These are phyloP conservation scores for Scomber colias DNA, from an alignment of 2,113 vertebrate genomes.

Conservation along the genomic window DNA sequence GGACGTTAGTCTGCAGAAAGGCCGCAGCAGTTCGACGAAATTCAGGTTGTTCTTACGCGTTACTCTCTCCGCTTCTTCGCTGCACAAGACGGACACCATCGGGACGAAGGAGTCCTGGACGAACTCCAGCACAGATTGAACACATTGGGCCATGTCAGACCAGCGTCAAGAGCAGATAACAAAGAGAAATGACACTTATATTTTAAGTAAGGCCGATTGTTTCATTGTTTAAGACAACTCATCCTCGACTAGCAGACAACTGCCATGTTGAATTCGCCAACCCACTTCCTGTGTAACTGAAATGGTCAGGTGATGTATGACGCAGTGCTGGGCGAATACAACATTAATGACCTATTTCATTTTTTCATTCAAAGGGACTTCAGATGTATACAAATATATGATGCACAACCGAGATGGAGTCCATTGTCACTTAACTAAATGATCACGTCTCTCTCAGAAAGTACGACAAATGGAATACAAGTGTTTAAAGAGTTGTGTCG, in stretches of 20 bases:
- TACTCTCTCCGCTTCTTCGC: constrained; percentile 93
- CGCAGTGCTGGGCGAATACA: not conserved
- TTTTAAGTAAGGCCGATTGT: constrained; percentile 7
- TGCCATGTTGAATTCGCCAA: constrained; percentile 79
- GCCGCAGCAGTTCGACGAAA: constrained; percentile 94
- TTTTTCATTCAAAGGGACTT: no score
- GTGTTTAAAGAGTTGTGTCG: no score
- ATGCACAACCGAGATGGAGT: no score
- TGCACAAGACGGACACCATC: constrained; percentile 95
- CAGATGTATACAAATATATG: no score
- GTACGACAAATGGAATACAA: no score
- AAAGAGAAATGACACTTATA: constrained; percentile 1
- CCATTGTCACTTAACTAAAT: no score
- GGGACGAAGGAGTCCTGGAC: constrained; percentile 97
- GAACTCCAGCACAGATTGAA: constrained; percentile 97
- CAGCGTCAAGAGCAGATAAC: not conserved
- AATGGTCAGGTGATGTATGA: constrained; percentile 75
- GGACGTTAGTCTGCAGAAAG: constrained; percentile 95
- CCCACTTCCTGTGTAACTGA: constrained; percentile 73
- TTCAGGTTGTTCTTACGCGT: constrained; percentile 93
- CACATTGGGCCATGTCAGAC: constrained; percentile 92
- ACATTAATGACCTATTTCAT: no score
- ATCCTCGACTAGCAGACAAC: constrained; percentile 60
- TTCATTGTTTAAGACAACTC: constrained; percentile 64
- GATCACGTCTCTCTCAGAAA: no score